Base-by-base conservation (phyloP, 2,113 vertebrate genomes). In the Xerus inauris region DNA sequence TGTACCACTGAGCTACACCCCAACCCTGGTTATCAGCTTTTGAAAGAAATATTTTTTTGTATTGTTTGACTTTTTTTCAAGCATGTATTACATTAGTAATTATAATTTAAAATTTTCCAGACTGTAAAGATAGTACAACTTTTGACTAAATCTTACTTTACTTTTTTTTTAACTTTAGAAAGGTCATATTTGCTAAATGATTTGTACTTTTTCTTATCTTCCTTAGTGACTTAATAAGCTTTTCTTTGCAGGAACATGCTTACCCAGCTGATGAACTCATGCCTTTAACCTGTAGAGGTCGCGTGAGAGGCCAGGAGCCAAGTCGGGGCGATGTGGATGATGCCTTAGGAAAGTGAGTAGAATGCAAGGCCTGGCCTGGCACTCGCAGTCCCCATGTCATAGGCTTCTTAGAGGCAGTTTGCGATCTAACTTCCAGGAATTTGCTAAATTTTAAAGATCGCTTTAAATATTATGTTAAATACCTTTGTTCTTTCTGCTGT, bases 211-310 rank as follows among this genome's bases (percentile, higher is more conserved):
- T 4, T 65, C 1, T 88, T 69, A 35, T 69, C 86, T 96, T 95
- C 73, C 88, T 87, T 75, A 49, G 71, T 93, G 49, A 97, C 76
- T 97, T 87, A 97, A 8, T 93, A 11, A 54, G n/a, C 88, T 97
- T 97, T 96, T 91, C 98, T 80, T 87, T 45, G 38, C 94, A 99
- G 99, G 99, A 99, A 98, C 99, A 99, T 87, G 99, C 99, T 0
- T 99, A 99, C 96, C 99, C 99, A 97, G 99, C 99, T 30, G 99
- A 99, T 94, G 99, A 99, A 98, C 99, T 99, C 95, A 99, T 99
- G 99, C 99, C 99, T 95, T 98, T 99, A 94, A 99, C 99, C 35
- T 99, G 99, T 86, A 99, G 99, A 97, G 99, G 99, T 83, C 98
- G 99, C 95, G 99, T 99, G 72, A 99, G 99, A 96, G 99, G 99